Evolutionary conservation across 37 sponge, comb jelly and placozoan species (phyloP).

Genomic region (Lycopodina hypogea): DNA sequence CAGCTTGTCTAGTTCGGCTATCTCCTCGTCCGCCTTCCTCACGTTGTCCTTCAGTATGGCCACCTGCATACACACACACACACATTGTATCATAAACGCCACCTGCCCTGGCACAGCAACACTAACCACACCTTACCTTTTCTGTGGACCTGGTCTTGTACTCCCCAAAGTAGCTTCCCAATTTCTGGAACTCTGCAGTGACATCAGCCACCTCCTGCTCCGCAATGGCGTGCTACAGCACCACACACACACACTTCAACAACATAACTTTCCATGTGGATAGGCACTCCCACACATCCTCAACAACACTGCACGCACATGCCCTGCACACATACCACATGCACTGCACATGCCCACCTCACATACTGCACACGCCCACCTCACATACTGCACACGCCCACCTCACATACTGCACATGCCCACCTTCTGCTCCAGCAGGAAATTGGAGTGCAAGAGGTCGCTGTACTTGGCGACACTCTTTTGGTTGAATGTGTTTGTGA

Average conservation of each 20-base stretch:
- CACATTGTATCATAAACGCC: neutral
- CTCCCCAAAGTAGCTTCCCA: constrained; percentile 23
- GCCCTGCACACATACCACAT: too few species aligned
- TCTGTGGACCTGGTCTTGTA: constrained; percentile 31
- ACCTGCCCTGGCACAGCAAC: too few species aligned
- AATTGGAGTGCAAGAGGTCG: constrained; percentile 31
- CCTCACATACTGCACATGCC: too few species aligned
- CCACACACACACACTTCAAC: too few species aligned
- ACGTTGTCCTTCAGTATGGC: constrained; percentile 52
- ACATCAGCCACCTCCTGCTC: constrained; percentile 13
- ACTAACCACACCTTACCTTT: constrained; percentile 38
- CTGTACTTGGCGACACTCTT: constrained; percentile 1
- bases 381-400: too few species aligned
- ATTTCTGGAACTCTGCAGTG: constrained; percentile 14
- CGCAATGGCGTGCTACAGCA: constrained; percentile 1
- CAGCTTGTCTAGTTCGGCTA: constrained; percentile 52
- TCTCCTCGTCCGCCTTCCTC: constrained; percentile 53
- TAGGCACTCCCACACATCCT: neutral
- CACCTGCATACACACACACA: constrained; percentile 14
- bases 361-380: too few species aligned
- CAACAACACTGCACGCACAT: too few species aligned
- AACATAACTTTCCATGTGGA: neutral
- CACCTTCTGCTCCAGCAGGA: constrained; percentile 21
- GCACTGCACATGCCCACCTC: too few species aligned
- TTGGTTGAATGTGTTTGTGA: neutral